These are phyloP conservation scores for Hemicentrotus pulcherrimus DNA, from an alignment of 35 echinoderm and acorn worm genomes.

Conservation along the genomic window DNA sequence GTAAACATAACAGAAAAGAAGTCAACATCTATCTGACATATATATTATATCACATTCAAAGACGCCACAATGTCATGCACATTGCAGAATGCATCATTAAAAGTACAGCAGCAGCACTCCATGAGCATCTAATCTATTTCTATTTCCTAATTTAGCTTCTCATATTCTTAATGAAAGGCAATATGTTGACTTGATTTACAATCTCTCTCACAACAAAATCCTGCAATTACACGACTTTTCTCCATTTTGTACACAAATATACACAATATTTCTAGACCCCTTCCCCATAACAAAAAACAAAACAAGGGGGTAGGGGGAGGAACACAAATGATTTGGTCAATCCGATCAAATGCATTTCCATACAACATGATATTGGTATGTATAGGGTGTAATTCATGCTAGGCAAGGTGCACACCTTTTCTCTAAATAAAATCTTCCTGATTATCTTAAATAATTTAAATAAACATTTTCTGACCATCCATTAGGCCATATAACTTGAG, in stretches of 20 bases:
- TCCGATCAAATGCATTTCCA: too few species aligned
- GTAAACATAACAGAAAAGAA: background rate
- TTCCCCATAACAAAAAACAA: background rate
- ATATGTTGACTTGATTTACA: background rate
- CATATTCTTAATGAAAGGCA: background rate
- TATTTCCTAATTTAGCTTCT: background rate
- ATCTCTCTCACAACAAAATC: background rate
- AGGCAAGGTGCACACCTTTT: background rate
- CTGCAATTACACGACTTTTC: background rate
- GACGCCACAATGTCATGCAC: background rate
- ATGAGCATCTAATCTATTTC: background rate
- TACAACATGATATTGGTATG: too few species aligned
- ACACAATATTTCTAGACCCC: background rate
- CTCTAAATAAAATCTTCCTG: background rate
- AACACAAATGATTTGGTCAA: background rate
- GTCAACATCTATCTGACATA: slow-evolving; percentile 4
- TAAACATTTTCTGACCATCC: background rate
- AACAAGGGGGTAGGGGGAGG: too few species aligned
- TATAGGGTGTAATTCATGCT: too few species aligned
- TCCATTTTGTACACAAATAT: background rate
- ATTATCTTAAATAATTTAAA: background rate
- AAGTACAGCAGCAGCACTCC: background rate
- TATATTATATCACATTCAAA: background rate
- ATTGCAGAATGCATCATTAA: background rate
- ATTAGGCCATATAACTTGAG: background rate